Conservation (phyloP, 1,140 invertebrate genomes). For the Dendrolimus punctatus region DNA sequence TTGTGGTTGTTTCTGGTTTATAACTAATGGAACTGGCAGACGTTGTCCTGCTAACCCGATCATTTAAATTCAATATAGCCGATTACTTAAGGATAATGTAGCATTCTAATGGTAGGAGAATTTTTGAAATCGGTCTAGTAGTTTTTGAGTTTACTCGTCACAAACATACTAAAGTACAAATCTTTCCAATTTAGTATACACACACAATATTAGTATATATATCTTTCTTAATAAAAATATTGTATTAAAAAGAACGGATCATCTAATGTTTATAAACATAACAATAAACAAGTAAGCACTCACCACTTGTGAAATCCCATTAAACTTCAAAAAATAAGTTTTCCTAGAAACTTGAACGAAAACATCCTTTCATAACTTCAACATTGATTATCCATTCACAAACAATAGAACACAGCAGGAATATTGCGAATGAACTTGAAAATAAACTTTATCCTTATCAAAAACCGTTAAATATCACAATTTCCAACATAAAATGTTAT, state of each 20-base stretch:
- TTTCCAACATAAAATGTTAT: background rate
- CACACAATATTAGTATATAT: no score
- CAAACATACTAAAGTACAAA: no score
- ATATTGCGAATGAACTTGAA: conserved; percentile 36
- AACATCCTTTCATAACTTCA: conserved; percentile 4
- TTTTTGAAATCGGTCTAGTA: no score
- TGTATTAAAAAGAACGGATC: background rate
- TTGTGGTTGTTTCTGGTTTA: no score
- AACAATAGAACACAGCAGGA: conserved; percentile 25
- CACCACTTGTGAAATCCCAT: conserved; percentile 39
- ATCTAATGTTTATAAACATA: background rate
- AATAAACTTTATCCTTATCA: conserved; percentile 14
- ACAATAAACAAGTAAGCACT: conserved; percentile 14
- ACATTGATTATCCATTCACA: conserved; percentile 14
- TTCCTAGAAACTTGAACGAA: background rate
- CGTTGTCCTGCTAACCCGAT: no score
- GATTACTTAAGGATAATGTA: no score
- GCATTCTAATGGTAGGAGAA: no score
- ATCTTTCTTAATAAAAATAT: no score
- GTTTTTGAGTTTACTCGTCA: no score
- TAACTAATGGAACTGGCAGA: no score
- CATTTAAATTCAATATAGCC: no score
- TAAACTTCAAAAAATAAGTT: conserved; percentile 19
- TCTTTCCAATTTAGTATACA: no score
- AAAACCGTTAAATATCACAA: conserved; percentile 8